phyloP scores from a whole-genome alignment of 1,140 invertebrate species.

The Diabrotica undecimpunctata region DNA sequence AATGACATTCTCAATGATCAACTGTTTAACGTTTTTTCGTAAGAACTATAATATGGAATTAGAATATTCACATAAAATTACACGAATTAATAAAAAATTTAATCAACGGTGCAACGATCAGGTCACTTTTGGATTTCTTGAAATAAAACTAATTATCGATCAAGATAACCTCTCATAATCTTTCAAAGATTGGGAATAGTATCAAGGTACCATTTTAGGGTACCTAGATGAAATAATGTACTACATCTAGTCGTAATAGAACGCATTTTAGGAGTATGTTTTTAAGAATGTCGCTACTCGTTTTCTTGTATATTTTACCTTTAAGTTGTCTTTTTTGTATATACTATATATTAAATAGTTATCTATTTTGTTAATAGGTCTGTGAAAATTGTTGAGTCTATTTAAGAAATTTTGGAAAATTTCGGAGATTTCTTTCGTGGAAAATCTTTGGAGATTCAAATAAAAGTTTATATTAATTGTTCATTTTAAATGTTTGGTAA shows the following conservation, averaged over 20 bases:
- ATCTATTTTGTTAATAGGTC: not conserved
- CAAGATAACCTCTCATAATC: not conserved
- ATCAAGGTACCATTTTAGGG: slow-evolving; percentile 9
- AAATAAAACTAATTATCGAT: not conserved
- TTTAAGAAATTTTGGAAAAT: slow-evolving; percentile 1
- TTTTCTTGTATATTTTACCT: slow-evolving; percentile 14
- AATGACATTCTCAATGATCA: too few species aligned
- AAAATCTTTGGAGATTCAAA: too few species aligned
- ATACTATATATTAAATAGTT: slow-evolving; percentile 9
- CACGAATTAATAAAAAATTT: too few species aligned
- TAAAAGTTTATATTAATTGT: too few species aligned
- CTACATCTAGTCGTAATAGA: slow-evolving; percentile 32
- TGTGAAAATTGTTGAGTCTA: not conserved
- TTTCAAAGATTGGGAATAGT: not conserved
- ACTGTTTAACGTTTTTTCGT: too few species aligned
- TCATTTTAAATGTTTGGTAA: too few species aligned
- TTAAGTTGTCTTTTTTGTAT: not conserved
- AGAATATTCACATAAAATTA: too few species aligned
- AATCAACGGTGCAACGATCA: too few species aligned
- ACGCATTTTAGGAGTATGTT: slow-evolving; percentile 4
- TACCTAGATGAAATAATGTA: slow-evolving; percentile 30
- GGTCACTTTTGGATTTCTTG: not conserved
- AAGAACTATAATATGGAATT: too few species aligned
- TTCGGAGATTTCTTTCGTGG: not conserved
- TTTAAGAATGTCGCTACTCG: not conserved